Conservation (phyloP, 2,113 vertebrate species). For the Alexandromys fortis region DNA sequence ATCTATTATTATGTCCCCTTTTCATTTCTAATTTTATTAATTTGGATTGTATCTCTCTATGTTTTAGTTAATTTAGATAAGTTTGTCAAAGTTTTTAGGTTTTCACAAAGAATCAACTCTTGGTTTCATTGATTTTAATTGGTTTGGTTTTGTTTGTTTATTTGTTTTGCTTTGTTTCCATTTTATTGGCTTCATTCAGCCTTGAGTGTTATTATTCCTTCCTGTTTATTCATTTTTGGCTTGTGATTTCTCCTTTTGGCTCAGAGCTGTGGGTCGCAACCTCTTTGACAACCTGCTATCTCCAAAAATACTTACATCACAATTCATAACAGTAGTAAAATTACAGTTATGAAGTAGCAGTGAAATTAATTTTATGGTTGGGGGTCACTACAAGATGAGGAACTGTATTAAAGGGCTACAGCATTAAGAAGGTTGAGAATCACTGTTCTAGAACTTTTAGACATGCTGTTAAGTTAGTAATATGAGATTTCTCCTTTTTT, state of each 20-base stretch:
- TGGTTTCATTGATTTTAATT: not conserved
- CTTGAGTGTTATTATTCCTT: not conserved
- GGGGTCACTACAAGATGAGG: not conserved
- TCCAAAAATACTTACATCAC: not conserved
- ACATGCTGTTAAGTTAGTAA: not conserved
- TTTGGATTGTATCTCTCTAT: not conserved
- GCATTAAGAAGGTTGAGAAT: not conserved
- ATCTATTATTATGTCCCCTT: not conserved
- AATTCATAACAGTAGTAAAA: not conserved
- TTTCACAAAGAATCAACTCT: not conserved
- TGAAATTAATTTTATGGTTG: not conserved
- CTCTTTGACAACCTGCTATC: not conserved
- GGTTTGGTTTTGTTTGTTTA: not conserved
- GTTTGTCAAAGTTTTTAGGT: not conserved
- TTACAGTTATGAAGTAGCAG: not conserved
- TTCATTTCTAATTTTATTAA: not conserved
- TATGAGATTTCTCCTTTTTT: not conserved
- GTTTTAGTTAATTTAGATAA: not conserved
- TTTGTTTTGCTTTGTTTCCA: not conserved
- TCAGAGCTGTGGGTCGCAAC: not conserved
- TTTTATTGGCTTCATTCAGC: not conserved
- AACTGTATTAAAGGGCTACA: not conserved
- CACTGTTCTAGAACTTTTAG: not conserved
- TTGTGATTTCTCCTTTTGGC: not conserved
- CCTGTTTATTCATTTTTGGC: not conserved